Evolutionary conservation across 2,797 vertebrate species (phyloP).

Genomic region (Cottoperca gobio): DNA sequence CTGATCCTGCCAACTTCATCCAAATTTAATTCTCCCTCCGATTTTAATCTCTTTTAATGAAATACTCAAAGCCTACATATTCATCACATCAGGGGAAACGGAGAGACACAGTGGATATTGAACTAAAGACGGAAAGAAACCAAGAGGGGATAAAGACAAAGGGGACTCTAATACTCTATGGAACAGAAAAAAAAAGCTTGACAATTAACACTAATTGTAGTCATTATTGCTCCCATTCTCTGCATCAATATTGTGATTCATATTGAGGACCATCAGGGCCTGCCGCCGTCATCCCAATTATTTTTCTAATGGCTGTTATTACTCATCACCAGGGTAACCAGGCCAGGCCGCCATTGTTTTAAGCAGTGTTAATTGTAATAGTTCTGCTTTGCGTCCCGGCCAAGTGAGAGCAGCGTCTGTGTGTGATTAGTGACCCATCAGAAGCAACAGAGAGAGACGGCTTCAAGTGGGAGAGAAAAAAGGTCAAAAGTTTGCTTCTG

Average conservation of each 20-base stretch:
- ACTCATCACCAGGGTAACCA: conserved; percentile 81
- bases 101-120: conserved; percentile 60
- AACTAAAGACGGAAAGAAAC: conserved; percentile 56
- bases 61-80: conserved; percentile 72
- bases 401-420: conserved; percentile 39
- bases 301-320: conserved; percentile 87
- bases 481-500: conserved; percentile 62
- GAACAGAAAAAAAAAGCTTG: conserved; percentile 68
- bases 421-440: conserved; percentile 69
- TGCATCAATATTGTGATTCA: conserved; percentile 87
- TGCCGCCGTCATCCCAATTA: conserved; percentile 81
- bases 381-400: conserved; percentile 62
- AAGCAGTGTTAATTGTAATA: conserved; percentile 73
- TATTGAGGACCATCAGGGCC: conserved; percentile 79
- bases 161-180: conserved; percentile 63
- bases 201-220: conserved; percentile 84
- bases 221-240: conserved; percentile 82
- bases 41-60: conserved; percentile 82
- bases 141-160: conserved; percentile 73
- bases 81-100: conserved; percentile 60
- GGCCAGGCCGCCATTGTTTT: conserved; percentile 77
- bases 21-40: conserved; percentile 77
- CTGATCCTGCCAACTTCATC: conserved; percentile 69
- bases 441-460: conserved; percentile 21
- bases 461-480: conserved; percentile 26